A percentile compares a stretch with the other conserved stretches of the same genome.
These are phyloP conservation scores for Metellina segmentata DNA, from an alignment of 2,888 invertebrate genomes.

Conservation along the genomic window DNA sequence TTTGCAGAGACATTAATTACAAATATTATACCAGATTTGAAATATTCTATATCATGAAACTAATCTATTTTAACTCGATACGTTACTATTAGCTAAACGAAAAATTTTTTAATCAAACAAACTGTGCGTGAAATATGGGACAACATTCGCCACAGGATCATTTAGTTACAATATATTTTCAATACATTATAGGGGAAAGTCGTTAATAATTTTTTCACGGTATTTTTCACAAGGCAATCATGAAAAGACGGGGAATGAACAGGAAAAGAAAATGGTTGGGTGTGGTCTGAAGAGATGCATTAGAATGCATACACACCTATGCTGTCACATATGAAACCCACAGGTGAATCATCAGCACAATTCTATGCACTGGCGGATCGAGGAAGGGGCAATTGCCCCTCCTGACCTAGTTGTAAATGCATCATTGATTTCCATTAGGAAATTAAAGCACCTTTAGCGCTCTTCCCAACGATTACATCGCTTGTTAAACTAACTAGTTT, in stretches of 20 bases:
- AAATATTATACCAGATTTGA: neutral
- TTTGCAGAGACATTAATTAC: neutral
- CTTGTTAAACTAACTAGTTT: constrained; percentile 11
- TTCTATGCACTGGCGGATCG: constrained; percentile 11
- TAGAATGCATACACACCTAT: constrained; percentile 32
- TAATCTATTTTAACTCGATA: neutral
- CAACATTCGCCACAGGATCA: neutral
- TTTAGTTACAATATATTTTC: neutral
- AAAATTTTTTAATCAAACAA: neutral
- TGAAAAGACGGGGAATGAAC: neutral
- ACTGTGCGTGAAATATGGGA: neutral
- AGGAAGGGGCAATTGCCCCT: constrained; percentile 44
- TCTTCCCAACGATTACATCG: constrained; percentile 10
- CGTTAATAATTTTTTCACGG: neutral
- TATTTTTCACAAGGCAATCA: constrained; percentile 5
- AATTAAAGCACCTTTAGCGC: constrained; percentile 32
- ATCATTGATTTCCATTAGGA: constrained; percentile 61
- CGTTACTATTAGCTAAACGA: neutral
- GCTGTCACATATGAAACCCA: constrained; percentile 27
- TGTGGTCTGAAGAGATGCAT: constrained; percentile 45
- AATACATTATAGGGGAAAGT: neutral
- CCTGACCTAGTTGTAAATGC: constrained; percentile 50
- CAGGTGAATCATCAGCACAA: constrained; percentile 41
- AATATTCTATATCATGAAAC: neutral
- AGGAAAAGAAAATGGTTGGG: constrained; percentile 32